Evolutionary conservation across 2,888 invertebrate genomes (phyloP).

Genomic region (Hyposoter dolosus): DNA sequence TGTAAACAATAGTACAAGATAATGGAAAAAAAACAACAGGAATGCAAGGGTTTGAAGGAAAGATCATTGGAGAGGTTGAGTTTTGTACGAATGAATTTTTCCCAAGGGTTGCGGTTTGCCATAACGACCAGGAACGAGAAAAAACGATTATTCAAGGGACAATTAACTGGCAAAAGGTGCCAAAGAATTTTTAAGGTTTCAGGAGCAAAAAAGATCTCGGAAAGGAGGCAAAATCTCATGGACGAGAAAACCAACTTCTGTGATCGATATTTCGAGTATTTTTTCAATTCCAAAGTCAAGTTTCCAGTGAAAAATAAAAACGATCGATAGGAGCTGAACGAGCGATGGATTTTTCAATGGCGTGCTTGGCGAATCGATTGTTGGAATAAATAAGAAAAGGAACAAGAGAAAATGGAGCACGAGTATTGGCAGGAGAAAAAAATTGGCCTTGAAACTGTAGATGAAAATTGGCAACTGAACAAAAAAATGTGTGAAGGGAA

Average conservation of each 20-base stretch:
- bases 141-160: not conserved
- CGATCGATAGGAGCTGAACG: not conserved
- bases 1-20: conserved; percentile 12
- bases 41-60: conserved; percentile 49
- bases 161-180: not conserved
- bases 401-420: not conserved
- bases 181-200: not conserved
- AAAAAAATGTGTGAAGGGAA: not conserved
- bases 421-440: conserved; percentile 43
- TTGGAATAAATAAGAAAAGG: conserved; percentile 12
- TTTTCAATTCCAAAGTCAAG: not conserved
- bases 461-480: not conserved
- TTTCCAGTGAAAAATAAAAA: not conserved
- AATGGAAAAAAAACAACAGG: conserved; percentile 40
- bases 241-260: not conserved
- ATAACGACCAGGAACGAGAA: not conserved
- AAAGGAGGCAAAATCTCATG: not conserved
- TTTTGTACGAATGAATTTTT: conserved; percentile 31
- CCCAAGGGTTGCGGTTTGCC: conserved; percentile 47
- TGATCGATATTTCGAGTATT: not conserved
- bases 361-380: not conserved
- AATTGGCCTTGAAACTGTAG: not conserved
- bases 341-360: not conserved
- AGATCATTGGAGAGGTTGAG: conserved; percentile 29
- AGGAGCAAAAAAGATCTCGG: not conserved